Base-by-base conservation (phyloP, 37 sponge, comb jelly and placozoan species). In the Dysidea cf. avara region DNA sequence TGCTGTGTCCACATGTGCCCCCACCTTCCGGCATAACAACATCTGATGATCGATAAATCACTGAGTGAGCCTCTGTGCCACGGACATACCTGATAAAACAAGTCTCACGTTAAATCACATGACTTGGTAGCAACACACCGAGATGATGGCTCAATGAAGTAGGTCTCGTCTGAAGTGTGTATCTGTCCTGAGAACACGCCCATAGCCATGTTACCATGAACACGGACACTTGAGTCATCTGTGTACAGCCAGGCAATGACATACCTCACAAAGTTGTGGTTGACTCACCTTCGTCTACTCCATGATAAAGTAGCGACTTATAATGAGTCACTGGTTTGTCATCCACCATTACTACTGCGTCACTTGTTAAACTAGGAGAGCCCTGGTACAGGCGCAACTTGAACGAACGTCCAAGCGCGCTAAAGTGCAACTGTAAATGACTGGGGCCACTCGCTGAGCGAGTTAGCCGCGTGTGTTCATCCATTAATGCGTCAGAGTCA, bases 21-120 rank as follows among this genome's bases (percentile, higher is more conserved):
- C 68, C 65, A 12, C 57, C 28, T 20, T 80, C 11, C 9, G 76
- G 16, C 32, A 49, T 31, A 30, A 13, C 2, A 9, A 86, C 49
- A 62, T 86, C 87, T 0, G 75, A 62, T 21, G 68, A 68, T 18
- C 87, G 87, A 48, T 86, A 86, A 48, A 86, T 74, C 37, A 86
- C 53, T 20, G 81, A 70, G 65, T 86, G 87, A 35, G 31, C 38
- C n/a, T 39, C 21, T 22, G 69, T 68, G 28, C 17, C 29, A 18
- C 68, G 21, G 21, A 20, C 52, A 48, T 68, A 5, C 9, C 53
- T 29, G 53, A 29, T 17, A 68, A 14, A 39, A 18, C 24, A 25
- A 24, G 24, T 16, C 6, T 20, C 21, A 39, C 22, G 26, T 39
- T 11, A 24, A 39, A 11, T 46, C n/a, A 18, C 49, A 14, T 7